phyloP scores from a whole-genome alignment of 1,140 invertebrate species.

The Monochamus saltuarius region DNA sequence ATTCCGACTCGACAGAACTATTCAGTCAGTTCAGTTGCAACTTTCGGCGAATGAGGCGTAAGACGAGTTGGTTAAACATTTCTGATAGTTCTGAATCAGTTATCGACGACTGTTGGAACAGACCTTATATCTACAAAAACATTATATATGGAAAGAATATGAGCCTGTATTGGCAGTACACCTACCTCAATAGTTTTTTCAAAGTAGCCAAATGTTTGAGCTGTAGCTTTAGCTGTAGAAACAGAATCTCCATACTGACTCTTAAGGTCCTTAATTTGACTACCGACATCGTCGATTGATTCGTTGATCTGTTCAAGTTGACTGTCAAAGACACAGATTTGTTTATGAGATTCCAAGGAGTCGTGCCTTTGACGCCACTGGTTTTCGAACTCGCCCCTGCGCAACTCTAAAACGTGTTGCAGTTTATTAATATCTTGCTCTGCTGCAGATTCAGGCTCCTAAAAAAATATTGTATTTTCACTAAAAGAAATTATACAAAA shows the following conservation, averaged over 20 bases:
- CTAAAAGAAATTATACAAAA: too few species aligned
- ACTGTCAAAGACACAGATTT: conserved; percentile 69
- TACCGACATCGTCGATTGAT: conserved; percentile 66
- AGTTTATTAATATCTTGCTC: conserved; percentile 72
- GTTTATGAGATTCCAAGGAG: conserved; percentile 63
- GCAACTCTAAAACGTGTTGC: conserved; percentile 59
- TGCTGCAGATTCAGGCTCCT: conserved; percentile 69
- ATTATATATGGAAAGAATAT: too few species aligned
- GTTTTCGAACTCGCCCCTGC: conserved; percentile 60
- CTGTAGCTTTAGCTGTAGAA: conserved; percentile 66
- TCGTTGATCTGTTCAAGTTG: conserved; percentile 75
- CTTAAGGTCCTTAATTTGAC: conserved; percentile 63
- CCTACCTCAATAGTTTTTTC: conserved; percentile 77
- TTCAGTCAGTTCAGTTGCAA: too few species aligned
- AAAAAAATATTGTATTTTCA: conserved; percentile 31
- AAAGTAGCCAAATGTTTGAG: conserved; percentile 73
- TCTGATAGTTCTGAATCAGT: too few species aligned
- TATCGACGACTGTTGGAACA: too few species aligned
- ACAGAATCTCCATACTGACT: conserved; percentile 74
- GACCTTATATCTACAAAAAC: too few species aligned
- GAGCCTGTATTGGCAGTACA: neutral
- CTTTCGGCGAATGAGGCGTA: too few species aligned
- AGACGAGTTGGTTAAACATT: too few species aligned
- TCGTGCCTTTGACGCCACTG: conserved; percentile 62
- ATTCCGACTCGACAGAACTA: too few species aligned